Evolutionary conservation across 2,113 vertebrate species (phyloP).

Genomic region (Monarcha castaneiventris): DNA sequence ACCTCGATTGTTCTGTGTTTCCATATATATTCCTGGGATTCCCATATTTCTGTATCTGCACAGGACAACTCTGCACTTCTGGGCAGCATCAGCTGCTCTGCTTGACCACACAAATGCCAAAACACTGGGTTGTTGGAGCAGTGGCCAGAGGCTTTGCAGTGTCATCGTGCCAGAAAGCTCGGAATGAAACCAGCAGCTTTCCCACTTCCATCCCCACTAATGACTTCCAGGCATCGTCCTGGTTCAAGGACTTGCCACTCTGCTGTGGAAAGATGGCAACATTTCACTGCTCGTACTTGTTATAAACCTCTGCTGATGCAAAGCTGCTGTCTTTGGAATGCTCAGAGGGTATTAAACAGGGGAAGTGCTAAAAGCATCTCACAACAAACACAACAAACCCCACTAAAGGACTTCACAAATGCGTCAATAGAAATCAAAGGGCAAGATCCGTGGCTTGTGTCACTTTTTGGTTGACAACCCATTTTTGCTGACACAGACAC

Average conservation of each 20-base stretch:
- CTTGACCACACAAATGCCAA: background rate
- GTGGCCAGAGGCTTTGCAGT: background rate
- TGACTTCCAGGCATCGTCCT: background rate
- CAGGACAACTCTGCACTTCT: background rate
- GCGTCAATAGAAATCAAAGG: background rate
- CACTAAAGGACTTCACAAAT: background rate
- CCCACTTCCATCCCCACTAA: background rate
- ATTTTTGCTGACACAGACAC: background rate
- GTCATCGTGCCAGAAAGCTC: accelerated
- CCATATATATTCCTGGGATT: background rate
- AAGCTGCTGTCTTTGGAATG: background rate
- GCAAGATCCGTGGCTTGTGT: background rate
- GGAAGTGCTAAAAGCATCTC: background rate
- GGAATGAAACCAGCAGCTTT: background rate
- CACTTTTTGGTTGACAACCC: background rate
- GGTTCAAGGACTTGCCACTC: background rate
- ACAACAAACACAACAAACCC: background rate
- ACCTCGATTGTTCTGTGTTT: background rate
- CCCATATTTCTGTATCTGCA: background rate
- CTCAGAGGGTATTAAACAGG: background rate
- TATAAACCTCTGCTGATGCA: background rate
- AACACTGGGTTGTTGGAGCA: background rate
- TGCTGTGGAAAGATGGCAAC: background rate
- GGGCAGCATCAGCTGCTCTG: background rate
- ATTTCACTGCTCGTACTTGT: background rate